Base-by-base conservation (phyloP, 2,113 vertebrate genomes). In the Coptodon rendalli region DNA sequence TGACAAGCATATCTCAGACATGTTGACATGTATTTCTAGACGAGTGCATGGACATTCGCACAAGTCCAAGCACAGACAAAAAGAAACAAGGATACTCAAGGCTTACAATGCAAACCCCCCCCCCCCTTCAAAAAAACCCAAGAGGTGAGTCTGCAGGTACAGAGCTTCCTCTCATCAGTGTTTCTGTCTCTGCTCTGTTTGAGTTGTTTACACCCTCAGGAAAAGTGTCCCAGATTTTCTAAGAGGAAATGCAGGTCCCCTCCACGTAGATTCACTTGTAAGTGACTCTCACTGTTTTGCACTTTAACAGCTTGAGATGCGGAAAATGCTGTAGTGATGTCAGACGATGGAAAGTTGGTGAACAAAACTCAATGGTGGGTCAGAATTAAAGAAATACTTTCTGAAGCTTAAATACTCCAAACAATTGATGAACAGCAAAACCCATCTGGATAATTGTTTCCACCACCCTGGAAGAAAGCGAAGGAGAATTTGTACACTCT, bases 151-250 rank as follows among this genome's bases (percentile, higher is more conserved):
- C 38, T 85, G 71, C 79, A 86, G 82, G 89, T 85, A 61, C 52
- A 45, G 59, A 82, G 82, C 43, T 78, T 78, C 66, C 84, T 83
- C 84, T 90, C 45, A 48, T 83, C 54, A 68, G 4, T 63, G 48
- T 61, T n/a, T 86, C 22, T 85, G 45, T 54, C 45, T 88, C 63
- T 71, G 66, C 38, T 71, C 48, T 82, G 82, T 87, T 87, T 88
- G 76, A 86, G 76, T 87, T 93, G 87, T 90, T 90, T 89, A 88
- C 89, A 81, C 87, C 86, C 90, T 89, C 83, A 89, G 83, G 89
- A 91, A 86, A 85, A 80, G 56, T 87, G 85, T 81, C 87, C 90
- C 68, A 93, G 66, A 84, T 71, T 85, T 61, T 53, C 86, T 50
- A 81, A 86, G n/a, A 83, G 59, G 80, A 85, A 80, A 76, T 80